Evolutionary conservation across 2,888 invertebrate genomes (phyloP), one percentile per base, ranked within the genome.

Genomic region (Thereva unica): DNA sequence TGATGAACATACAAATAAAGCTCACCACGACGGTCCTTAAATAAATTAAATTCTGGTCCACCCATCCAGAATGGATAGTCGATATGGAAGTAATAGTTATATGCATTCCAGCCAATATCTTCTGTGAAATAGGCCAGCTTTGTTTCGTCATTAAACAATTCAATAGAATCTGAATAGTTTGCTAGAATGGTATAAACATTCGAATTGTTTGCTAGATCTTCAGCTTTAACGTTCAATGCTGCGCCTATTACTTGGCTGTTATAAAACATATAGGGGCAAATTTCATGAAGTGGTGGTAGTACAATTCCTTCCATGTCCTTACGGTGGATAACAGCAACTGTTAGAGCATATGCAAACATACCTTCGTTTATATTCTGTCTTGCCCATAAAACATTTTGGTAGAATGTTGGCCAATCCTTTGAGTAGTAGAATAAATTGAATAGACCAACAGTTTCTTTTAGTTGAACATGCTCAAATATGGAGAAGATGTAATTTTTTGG

Each of bases 231-330:
- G 69, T 81, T 76, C 72, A 88, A 85, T 4, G 87, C 89, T 67
- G 87, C 83, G 50, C 85, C 83, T 77, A 92, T 85, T 68, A 89
- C 84, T 75, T 89, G 86, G 66, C 84, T 82, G 75, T 87, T 87
- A 77, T 88, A 84, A 83, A 89, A 91, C 79, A 84, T 85, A 71
- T 88, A 85, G 0, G 92, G 92, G 77, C 87, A 85, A 69, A 90
- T 82, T 79, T 92, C 91, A 75, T 90, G 89, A 64, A 87, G 82
- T 56, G 90, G 86, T 10, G 91, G 91, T 7, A 90, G 78, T 47
- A 86, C 81, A 64, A 91, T 78, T 37, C 86, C 87, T 73, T 85
- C 83, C 66, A 85, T 86, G 70, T 90, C 89, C 5, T 79, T 78
- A 41, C 88, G 86, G 72, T 87, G 87, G 44, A 87, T 77, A 9